Evolutionary conservation across 2,888 invertebrate genomes (phyloP), one percentile per base, ranked within the genome.

Genomic region (Molanna angustata): DNA sequence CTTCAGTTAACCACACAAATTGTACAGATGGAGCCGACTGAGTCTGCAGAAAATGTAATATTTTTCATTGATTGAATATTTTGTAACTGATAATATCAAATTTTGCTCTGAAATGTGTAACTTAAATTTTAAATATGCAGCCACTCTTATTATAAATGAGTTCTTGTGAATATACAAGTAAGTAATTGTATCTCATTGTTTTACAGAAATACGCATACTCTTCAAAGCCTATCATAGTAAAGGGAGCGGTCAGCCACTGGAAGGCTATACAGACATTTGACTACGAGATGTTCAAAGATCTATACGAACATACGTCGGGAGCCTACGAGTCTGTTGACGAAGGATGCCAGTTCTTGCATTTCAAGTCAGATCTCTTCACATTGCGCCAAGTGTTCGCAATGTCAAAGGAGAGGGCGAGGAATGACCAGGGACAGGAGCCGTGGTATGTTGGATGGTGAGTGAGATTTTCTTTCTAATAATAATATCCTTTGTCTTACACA

Each of bases 361-460:
- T 93, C 67, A 86, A 88, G 68, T 89, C 90, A 14, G 84, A 91
- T 68, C 82, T 93, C 62, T 83, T 84, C 62, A 82, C 84, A 19
- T 67, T 94, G 52, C 74, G 79, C 55, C 88, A 93, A 66, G 90
- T 91, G 9, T 87, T 94, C 65, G 74, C 78, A 55, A 90, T 90
- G 89, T 79, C 84, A 4, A 70, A 79, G 40, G 77, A 76, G 46
- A 79, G 89, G 64, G 82, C 84, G 3, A 72, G 68, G 20, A 82
- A 85, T 69, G 72, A 78, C 31, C 74, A 74, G 11, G 82, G 83
- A 1, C 76, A 85, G 62, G 73, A 80, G 49, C 84, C 90, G 1
- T 94, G 93, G 93, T 94, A 94, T 74, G 86, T 94, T 40, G 94
- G 94, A 61, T 93, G 93, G 92, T 89, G 74, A 78, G 83, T 75